These are phyloP conservation scores for Ophraella communa DNA, from an alignment of 2,888 invertebrate species.

Conservation along the genomic window DNA sequence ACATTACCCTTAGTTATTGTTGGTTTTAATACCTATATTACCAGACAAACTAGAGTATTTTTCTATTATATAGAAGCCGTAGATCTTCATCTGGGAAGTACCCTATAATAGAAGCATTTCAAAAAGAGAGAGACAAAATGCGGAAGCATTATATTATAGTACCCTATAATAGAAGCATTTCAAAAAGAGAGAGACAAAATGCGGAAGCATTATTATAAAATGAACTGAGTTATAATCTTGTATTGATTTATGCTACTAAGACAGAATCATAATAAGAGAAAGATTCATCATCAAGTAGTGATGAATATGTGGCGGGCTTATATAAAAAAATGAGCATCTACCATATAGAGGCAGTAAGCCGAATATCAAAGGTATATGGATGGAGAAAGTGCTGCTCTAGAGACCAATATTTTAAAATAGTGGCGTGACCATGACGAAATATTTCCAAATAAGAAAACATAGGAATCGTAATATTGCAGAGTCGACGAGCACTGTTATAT, in stretches of 20 bases:
- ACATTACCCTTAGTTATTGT: conserved; percentile 36
- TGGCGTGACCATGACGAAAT: not conserved
- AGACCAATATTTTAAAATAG: not conserved
- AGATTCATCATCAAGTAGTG: not conserved
- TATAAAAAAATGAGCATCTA: not conserved
- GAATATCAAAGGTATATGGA: not conserved
- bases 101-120: conserved; percentile 33
- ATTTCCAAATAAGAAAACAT: no score
- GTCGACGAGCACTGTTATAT: no score
- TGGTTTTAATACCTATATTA: conserved; percentile 36
- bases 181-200: conserved; percentile 37
- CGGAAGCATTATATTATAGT: conserved; percentile 22
- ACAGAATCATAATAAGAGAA: not conserved
- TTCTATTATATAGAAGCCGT: conserved; percentile 21
- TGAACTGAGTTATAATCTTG: not conserved
- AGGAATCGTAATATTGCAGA: no score
- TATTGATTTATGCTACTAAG: not conserved
- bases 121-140: conserved; percentile 36
- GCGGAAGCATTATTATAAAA: no score
- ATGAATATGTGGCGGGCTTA: not conserved
- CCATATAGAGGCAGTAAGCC: not conserved
- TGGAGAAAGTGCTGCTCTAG: not conserved
- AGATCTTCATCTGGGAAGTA: conserved; percentile 34
- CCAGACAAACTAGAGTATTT: conserved; percentile 34
- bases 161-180: conserved; percentile 33